These are phyloP conservation scores for Hypocryptadius cinnamomeus DNA, from an alignment of 2,113 vertebrate species.

Conservation along the genomic window DNA sequence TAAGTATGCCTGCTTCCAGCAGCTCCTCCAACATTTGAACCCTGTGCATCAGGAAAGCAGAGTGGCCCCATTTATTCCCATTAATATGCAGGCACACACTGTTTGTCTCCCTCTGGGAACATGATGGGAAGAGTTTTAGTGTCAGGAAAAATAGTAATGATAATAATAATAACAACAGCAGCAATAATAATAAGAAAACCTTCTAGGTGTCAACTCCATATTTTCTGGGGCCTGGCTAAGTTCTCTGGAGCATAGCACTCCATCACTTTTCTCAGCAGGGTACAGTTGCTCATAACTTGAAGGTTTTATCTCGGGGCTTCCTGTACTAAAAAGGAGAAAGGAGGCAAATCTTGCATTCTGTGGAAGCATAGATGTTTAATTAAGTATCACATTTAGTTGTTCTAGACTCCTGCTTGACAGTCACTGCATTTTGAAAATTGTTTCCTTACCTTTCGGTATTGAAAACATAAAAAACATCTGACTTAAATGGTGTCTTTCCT, in stretches of 20 bases:
- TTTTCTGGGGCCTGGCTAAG: constrained; percentile 62
- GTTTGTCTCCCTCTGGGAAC: constrained; percentile 63
- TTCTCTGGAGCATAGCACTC: constrained; percentile 62
- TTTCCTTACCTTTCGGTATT: background rate
- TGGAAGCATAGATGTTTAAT: constrained; percentile 58
- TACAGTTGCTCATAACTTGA: constrained; percentile 63
- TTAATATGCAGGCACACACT: constrained; percentile 42
- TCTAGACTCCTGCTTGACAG: constrained; percentile 4
- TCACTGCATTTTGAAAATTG: background rate
- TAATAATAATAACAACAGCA: constrained; percentile 48
- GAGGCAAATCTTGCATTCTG: constrained; percentile 32
- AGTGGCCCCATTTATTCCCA: constrained; percentile 9
- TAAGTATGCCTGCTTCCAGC: background rate
- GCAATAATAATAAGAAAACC: constrained; percentile 38
- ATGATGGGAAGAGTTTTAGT: constrained; percentile 49
- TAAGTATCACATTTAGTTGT: constrained; percentile 61
- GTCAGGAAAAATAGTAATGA: constrained; percentile 47
- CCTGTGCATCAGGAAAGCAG: background rate
- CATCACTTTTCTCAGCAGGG: constrained; percentile 67
- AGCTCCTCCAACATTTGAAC: background rate
- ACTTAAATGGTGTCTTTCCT: background rate
- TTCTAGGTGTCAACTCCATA: constrained; percentile 54
- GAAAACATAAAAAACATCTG: background rate
- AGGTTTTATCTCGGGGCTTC: constrained; percentile 54
- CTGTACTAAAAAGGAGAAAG: constrained; percentile 31